Evolutionary conservation across 2,888 invertebrate genomes (phyloP).

Genomic region (Patella depressa): DNA sequence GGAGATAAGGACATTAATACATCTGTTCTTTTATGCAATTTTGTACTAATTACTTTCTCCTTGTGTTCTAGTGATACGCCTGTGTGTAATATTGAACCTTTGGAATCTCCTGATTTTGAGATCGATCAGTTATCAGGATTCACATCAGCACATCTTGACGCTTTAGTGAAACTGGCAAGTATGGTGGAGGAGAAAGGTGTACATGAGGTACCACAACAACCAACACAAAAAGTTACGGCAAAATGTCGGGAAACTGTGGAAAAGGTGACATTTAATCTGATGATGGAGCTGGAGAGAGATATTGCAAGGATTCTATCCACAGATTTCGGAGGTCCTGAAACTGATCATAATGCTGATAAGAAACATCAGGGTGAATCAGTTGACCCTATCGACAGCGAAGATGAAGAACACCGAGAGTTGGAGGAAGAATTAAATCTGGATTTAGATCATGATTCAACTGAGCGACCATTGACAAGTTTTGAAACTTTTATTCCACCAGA

Average conservation of each 20-base stretch:
- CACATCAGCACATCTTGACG: constrained; percentile 73
- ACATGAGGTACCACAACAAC: background rate
- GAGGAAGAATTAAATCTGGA: background rate
- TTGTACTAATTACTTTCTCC: too few relatives aligned
- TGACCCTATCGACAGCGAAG: background rate
- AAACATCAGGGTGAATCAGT: constrained; percentile 24
- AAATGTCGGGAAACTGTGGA: constrained; percentile 12
- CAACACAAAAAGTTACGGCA: background rate
- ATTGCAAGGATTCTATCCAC: constrained; percentile 60
- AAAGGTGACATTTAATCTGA: constrained; percentile 33
- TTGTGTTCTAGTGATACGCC: constrained; percentile 70
- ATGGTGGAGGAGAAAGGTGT: constrained; percentile 73
- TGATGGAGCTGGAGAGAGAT: constrained; percentile 64
- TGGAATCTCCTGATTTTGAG: constrained; percentile 74
- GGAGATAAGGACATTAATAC: too few relatives aligned
- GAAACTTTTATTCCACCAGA: background rate
- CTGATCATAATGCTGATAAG: constrained; percentile 62
- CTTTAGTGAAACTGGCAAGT: constrained; percentile 75
- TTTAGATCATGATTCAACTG: background rate
- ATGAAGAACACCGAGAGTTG: background rate
- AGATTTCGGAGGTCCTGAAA: constrained; percentile 38
- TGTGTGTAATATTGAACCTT: constrained; percentile 72
- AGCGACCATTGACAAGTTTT: background rate
- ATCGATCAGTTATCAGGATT: constrained; percentile 73
- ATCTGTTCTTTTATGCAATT: too few relatives aligned